Evolutionary conservation across 2,888 invertebrate species (phyloP), one percentile per base, ranked within the genome.

Genomic region (Proisotoma minuta): DNA sequence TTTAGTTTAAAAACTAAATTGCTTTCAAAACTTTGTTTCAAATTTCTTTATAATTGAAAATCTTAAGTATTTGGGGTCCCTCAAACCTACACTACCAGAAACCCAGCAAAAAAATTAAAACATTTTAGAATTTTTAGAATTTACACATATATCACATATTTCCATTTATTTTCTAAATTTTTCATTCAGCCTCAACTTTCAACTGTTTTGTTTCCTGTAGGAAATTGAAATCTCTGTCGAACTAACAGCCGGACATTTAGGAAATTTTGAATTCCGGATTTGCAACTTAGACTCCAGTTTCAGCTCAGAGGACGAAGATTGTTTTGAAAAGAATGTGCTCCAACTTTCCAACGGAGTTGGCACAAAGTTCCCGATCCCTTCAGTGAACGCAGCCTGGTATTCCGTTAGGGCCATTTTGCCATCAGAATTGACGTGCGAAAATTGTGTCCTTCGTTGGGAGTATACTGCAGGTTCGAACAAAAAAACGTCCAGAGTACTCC

Each of bases 391-490:
- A 24, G 60, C 60, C 8, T 68, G 52, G 57, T 65, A 68, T 39
- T 57, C 50, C 8, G 28, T 60, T 8, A 40, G 56, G 24, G 48
- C 65, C 18, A 56, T n/a, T 24, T 57, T 70, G 3, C 70, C 70
- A 15, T n/a, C 54, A 29, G 59, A 62, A 43, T 28, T 70, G 1
- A 53, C 53, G 12, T 68, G 70, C 39, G 59, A 58, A 18, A 61
- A 68, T 28, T 68, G 68, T 52, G 66, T 68, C 28, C 50, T 71
- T 2, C 69, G 66, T 23, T 71, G 65, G 65, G 59, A 71, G 26
- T 71, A 69, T 50, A 58, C 28, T 56, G 63, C 70, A 57, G 67
- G 71, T 71, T 27, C 20, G 43, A 10, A 34, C 34, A n/a, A n/a
- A n/a, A n/a, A n/a, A n/a, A n/a, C n/a, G n/a, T n/a, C n/a, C n/a